Evolutionary conservation across 2,113 vertebrate genomes (phyloP), one percentile per base, ranked within the genome.

Genomic region (Periophthalmodon schlosseri): DNA sequence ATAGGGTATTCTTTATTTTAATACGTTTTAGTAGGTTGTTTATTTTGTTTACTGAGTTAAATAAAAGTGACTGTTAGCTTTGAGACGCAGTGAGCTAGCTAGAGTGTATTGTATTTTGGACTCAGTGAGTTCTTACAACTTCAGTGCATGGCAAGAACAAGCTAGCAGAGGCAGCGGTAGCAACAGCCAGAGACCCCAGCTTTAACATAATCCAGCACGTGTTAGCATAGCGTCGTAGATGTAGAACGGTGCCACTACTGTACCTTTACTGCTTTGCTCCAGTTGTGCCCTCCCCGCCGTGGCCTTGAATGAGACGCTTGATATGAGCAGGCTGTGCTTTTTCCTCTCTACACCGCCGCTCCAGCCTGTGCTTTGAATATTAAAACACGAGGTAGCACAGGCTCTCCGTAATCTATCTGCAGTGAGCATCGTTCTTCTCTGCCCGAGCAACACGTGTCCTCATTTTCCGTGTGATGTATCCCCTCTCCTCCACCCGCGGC

Each of bases 331-430:
- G 66, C 57, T 72, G 44, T 46, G 34, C 73, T 80, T 16, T 61
- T 36, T 39, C 44, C 23, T 28, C 57, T 28, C 34, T 73, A 69
- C 81, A 70, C 72, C 28, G 69, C 68, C 68, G 54, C 69, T 68
- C 58, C 72, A 74, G 61, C 64, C 60, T 81, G 54, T 71, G 50
- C 49, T 69, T 68, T 76, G 13, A 50, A 68, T 33, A 71, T 79
- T 2, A 49, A 58, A 67, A 75, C 24, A 6, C 56, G 39, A 68
- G 56, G 15, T 9, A 28, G 15, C 23, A 12, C 15, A 72, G 63
- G 47, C 33, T 63, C 60, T 34, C 65, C 9, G 44, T 10, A 33
- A 54, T n/a, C 39, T 36, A 64, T 68, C 56, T 12, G 44, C 24
- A 21, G 18, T 33, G 36, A 14, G 39, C 34, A 14, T 65, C 34